Evolutionary conservation across 2,113 vertebrate genomes (phyloP).

Genomic region (Crotalus horridus): DNA sequence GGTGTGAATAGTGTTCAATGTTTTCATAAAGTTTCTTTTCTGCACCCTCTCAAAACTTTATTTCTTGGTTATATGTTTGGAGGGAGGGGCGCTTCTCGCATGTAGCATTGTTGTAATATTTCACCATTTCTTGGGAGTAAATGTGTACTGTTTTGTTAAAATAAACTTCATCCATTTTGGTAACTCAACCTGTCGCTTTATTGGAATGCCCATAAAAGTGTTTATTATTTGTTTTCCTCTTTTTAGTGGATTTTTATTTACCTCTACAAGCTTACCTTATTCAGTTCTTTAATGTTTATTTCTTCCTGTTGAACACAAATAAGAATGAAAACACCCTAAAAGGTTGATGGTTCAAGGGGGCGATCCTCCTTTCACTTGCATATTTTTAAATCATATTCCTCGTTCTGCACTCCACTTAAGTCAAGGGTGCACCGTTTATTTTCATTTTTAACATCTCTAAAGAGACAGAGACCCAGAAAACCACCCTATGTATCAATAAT

Average conservation of each 20-base stretch:
- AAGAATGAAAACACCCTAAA: neutral
- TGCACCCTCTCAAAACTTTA: neutral
- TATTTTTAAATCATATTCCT: neutral
- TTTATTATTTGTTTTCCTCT: neutral
- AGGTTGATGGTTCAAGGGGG: neutral
- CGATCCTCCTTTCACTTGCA: conserved; percentile 20
- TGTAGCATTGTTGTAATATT: neutral
- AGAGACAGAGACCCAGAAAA: neutral
- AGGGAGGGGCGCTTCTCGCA: neutral
- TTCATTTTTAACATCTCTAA: neutral
- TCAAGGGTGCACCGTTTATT: neutral
- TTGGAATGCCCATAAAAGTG: neutral
- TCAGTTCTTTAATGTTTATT: neutral
- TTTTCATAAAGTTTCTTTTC: neutral
- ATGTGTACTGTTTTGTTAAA: neutral
- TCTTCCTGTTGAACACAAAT: neutral
- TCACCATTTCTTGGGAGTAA: neutral
- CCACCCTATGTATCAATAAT: neutral
- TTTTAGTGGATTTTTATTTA: neutral
- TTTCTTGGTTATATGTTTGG: neutral
- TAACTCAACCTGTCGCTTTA: neutral
- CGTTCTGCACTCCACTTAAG: neutral
- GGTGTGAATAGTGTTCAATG: neutral
- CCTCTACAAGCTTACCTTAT: neutral
- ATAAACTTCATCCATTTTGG: neutral